These are phyloP conservation scores for Drosophila nigricruria DNA, from an alignment of 2,888 invertebrate genomes.

Conservation along the genomic window DNA sequence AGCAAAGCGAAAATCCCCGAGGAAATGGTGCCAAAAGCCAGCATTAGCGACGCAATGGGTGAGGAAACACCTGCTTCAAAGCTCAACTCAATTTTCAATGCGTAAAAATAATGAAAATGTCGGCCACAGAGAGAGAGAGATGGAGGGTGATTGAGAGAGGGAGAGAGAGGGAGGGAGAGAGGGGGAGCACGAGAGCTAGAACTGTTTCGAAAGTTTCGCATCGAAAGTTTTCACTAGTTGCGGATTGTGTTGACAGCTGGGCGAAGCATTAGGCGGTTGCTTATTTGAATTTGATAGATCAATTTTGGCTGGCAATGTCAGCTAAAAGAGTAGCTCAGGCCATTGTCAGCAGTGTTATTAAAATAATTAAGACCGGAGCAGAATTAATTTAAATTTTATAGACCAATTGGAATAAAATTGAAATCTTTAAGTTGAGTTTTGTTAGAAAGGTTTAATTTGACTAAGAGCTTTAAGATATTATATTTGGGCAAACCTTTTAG, in stretches of 20 bases:
- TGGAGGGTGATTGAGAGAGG: not conserved
- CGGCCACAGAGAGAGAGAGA: not conserved
- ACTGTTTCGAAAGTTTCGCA: slow-evolving; percentile 40
- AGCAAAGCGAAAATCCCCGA: slow-evolving; percentile 16
- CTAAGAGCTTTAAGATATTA: not conserved
- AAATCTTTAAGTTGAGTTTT: not conserved
- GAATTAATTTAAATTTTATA: not conserved
- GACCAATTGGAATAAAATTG: not conserved
- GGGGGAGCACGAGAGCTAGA: no score
- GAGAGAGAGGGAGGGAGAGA: not conserved
- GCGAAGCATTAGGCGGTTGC: slow-evolving; percentile 16
- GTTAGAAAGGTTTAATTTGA: not conserved
- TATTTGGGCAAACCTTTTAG: not conserved
- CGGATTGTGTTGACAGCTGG: slow-evolving; percentile 33
- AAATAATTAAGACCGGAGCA: not conserved
- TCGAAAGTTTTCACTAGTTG: slow-evolving; percentile 38
- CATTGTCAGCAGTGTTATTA: not conserved
- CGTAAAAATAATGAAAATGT: slow-evolving; percentile 58
- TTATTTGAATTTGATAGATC: slow-evolving; percentile 36
- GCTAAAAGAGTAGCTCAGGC: not conserved
- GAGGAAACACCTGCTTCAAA: slow-evolving; percentile 31
- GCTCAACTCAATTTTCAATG: slow-evolving; percentile 43
- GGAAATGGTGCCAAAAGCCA: slow-evolving; percentile 22
- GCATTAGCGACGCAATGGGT: not conserved
- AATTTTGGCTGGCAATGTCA: slow-evolving; percentile 23